Evolutionary conservation across 2,113 vertebrate genomes (phyloP).

Genomic region (Antechinus stuartii): DNA sequence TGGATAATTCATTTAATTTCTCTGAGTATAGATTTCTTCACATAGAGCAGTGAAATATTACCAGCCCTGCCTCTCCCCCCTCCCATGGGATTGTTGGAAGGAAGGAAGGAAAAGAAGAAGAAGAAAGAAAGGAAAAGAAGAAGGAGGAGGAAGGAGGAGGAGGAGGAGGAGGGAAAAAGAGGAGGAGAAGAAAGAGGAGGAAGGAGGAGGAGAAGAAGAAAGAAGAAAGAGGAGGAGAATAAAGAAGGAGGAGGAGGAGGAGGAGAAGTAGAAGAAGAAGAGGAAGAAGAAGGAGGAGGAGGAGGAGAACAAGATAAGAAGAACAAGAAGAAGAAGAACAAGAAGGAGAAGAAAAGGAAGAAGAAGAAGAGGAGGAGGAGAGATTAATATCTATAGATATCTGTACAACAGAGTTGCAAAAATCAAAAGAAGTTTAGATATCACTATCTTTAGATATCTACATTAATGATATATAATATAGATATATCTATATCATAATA

Average conservation of each 20-base stretch:
- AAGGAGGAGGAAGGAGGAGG: too few species aligned
- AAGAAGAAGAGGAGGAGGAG: not conserved
- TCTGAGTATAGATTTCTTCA: not conserved
- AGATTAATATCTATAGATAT: not conserved
- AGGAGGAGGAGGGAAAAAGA: too few species aligned
- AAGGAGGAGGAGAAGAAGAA: too few species aligned
- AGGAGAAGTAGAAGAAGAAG: too few species aligned
- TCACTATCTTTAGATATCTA: not conserved
- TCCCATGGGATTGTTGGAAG: not conserved
- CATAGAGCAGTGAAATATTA: not conserved
- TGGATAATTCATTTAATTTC: not conserved
- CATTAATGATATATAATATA: not conserved
- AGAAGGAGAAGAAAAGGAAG: too few species aligned
- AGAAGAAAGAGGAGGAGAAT: too few species aligned
- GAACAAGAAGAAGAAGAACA: too few species aligned
- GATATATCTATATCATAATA: too few species aligned
- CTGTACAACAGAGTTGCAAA: not conserved
- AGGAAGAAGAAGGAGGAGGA: not conserved
- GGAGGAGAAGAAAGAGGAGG: not conserved
- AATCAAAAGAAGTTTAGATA: not conserved
- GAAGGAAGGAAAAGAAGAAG: not conserved
- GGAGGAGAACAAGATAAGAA: not conserved
- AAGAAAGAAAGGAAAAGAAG: not conserved
- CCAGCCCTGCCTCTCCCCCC: not conserved
- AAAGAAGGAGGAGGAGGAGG: too few species aligned